Percentiles rank a stretch among this genome's conserved stretches.
phyloP scores from a whole-genome alignment of 2,888 invertebrate species.

The Drosophila formosana region DNA sequence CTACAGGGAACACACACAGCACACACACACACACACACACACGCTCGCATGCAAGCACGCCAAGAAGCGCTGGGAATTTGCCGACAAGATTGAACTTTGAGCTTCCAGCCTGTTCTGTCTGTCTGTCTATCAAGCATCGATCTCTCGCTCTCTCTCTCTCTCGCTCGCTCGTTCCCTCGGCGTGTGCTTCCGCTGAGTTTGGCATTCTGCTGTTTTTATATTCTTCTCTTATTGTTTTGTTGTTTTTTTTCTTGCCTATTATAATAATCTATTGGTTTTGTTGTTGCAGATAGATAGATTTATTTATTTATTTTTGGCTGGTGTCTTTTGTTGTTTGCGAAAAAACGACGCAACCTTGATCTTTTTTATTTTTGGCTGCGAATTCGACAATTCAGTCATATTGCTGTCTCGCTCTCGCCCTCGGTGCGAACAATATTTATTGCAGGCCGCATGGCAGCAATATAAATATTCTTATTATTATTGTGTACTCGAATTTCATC shows the following conservation, averaged over 20 bases:
- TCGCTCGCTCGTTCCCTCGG: constrained; percentile 1
- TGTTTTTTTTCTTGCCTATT: constrained; percentile 24
- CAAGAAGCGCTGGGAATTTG: constrained; percentile 25
- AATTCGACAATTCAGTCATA: constrained; percentile 25
- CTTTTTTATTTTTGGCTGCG: constrained; percentile 58
- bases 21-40: not conserved
- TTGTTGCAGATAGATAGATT: constrained; percentile 5
- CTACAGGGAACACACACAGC: not conserved
- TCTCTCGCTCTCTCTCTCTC: constrained; percentile 1
- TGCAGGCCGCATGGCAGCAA: not conserved
- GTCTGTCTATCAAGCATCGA: not conserved
- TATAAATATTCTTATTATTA: not conserved
- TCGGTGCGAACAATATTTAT: not conserved
- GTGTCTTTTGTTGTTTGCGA: constrained; percentile 44
- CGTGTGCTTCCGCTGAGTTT: constrained; percentile 49
- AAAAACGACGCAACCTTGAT: constrained; percentile 61
- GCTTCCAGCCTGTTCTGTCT: constrained; percentile 7
- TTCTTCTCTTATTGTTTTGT: not conserved
- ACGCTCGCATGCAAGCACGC: constrained; percentile 3
- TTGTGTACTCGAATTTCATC: not conserved
- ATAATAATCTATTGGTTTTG: constrained; percentile 52
- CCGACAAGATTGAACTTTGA: constrained; percentile 50
- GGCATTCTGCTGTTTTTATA: constrained; percentile 32
- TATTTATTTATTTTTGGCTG: constrained; percentile 27
- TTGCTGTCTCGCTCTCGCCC: not conserved